Base-by-base conservation (phyloP, 2,797 vertebrate species). In the Poecilia velifera region DNA sequence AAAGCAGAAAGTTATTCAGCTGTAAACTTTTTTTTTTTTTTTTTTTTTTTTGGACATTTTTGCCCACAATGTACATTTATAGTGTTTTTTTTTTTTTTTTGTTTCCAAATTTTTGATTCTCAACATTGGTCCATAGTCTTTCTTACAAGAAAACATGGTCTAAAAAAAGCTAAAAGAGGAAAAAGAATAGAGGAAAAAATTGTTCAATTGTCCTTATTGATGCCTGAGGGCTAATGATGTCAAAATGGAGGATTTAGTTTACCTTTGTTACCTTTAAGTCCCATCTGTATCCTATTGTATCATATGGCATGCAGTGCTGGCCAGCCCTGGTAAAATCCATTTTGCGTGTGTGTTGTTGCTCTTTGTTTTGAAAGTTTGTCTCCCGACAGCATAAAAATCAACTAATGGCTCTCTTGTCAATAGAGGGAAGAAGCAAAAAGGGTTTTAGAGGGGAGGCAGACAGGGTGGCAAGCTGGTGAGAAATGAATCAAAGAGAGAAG, bases 331-430 rank as follows among this genome's bases (percentile, higher is more conserved):
- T 70, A 70, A n/a, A 70, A 43, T 43, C 5, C 10, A 25, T 43
- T 43, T 22, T 70, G 39, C 20, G 0, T 70, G 39, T 68, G 36
- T 70, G 39, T 43, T 70, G 41, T 43, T 70, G 22, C 43, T 28
- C 43, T 31, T 66, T 39, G 12, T 64, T 64, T 66, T 22, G 18
- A 66, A 66, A 66, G 62, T 72, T 72, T 72, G 68, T 46, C 43
- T 72, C 25, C 6, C 6, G 79, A 73, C 43, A 77, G 73, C 62
- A 82, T 72, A 57, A 84, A 84, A 76, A 77, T 87, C 84, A 82
- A 75, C 73, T 78, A 85, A 84, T 83, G 73, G 53, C 82, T 79
- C 59, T 77, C 53, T 76, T 84, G 77, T 88, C 76, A 82, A 66
- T 77, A 4, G 72, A 82, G 16, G 47, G 45, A 46, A 62, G 78